Evolutionary conservation across 2,888 invertebrate genomes (phyloP).

Genomic region (Brenthis hecate): DNA sequence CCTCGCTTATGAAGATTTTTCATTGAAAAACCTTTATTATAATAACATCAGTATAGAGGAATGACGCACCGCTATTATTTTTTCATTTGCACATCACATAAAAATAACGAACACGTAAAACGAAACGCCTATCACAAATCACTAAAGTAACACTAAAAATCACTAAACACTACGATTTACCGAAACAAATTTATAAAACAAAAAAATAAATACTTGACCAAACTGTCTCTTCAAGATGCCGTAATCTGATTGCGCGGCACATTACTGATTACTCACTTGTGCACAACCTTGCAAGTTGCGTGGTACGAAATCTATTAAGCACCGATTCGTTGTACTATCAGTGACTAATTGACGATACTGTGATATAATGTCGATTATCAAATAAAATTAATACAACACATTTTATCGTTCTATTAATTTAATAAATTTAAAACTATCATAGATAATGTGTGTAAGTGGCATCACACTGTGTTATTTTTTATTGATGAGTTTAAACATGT

Average conservation of each 20-base stretch:
- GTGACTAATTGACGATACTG: slow-evolving; percentile 30
- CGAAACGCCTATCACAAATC: no score
- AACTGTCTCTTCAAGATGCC: slow-evolving; percentile 31
- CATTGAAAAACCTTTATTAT: no score
- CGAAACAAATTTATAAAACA: slow-evolving; percentile 4
- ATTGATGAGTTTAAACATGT: no score
- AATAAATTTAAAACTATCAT: no score
- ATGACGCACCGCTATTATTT: slow-evolving; percentile 5
- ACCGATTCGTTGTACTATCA: slow-evolving; percentile 31
- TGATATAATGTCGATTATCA: slow-evolving; percentile 18
- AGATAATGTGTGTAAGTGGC: no score
- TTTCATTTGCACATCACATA: no score
- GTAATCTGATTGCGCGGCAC: slow-evolving; percentile 31
- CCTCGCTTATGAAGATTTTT: no score
- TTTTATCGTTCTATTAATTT: background rate
- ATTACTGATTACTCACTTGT: slow-evolving; percentile 33
- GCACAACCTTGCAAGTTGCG: slow-evolving; percentile 33
- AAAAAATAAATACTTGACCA: slow-evolving; percentile 17
- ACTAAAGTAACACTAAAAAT: no score
- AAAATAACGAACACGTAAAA: no score
- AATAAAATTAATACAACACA: background rate
- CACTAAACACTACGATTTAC: background rate
- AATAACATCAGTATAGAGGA: no score
- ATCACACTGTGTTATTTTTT: no score
- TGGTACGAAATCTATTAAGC: slow-evolving; percentile 31